Base-by-base conservation (phyloP, 2,888 invertebrate genomes). In the Drosophila meridionalis region DNA sequence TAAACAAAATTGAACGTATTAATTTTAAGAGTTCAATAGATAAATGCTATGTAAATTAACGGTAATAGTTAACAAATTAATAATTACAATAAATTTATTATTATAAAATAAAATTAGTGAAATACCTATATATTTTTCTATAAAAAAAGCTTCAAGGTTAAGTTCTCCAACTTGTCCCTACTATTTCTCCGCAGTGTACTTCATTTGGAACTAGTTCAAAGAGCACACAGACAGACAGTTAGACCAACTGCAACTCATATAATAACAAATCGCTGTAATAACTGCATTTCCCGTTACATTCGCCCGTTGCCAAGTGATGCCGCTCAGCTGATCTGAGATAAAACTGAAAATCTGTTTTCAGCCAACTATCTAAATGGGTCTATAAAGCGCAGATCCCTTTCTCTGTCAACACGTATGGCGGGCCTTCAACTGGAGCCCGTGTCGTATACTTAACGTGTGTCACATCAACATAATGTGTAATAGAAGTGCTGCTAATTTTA, bases 401-500 rank as follows among this genome's bases (percentile, higher is more conserved):
- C 9, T 56, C 36, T 28, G 14, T 30, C 8, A 38, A 8, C 47
- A 3, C 14, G 20, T 34, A 26, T 14, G 14, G 42, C 6, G 8
- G 34, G 20, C 20, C n/a, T 38, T n/a, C 3, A 11, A 7, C 12
- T 0, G 8, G 14, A 9, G 11, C 14, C 40, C 45, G 34, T 1
- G 47, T 20, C 66, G 45, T 65, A 38, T 66, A 56, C 70, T 28
- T 43, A 40, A 53, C 50, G 11, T n/a, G 9, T 28, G 43, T 20
- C 43, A 30, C 64, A 42, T 20, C 11, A 73, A 20, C 30, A 42
- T n/a, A 36, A 32, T 32, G 8, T 43, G 47, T 9, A 30, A 6
- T 9, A 42, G 64, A 50, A 20, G 30, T 26, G 47, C 8, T 12
- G 28, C 70, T 78, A 79, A 70, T 74, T 58, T 64, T 52, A 45